Percentiles rank a stretch among this genome's conserved stretches.
Conservation (phyloP, 2,888 invertebrate genomes). For the Branchipolynoe longqiensis region DNA sequence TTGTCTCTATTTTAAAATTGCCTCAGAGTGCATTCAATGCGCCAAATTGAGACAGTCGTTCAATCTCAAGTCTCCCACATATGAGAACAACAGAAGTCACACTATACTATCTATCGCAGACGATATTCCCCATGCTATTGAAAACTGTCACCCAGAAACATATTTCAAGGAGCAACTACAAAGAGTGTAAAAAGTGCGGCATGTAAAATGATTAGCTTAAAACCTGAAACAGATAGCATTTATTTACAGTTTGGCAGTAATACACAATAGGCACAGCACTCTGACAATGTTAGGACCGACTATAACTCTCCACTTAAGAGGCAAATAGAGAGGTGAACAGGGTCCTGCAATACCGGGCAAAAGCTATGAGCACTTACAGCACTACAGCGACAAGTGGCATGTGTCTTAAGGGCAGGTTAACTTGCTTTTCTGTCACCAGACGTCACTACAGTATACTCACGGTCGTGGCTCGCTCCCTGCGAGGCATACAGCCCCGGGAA, state of each 20-base stretch:
- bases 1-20: no score
- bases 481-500: conserved; percentile 65
- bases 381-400: not conserved
- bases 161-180: not conserved
- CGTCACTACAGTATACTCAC: conserved; percentile 50
- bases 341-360: no score
- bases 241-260: no score
- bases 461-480: conserved; percentile 36
- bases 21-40: no score
- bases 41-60: no score
- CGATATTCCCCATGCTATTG: no score
- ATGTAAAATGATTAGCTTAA: not conserved
- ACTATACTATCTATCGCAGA: no score
- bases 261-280: not conserved
- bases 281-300: not conserved
- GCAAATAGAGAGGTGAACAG: no score
- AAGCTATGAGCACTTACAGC: no score
- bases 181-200: not conserved
- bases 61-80: no score
- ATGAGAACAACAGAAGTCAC: no score
- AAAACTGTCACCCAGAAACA: no score
- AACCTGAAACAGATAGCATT: conserved; percentile 21
- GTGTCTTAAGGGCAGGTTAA: conserved; percentile 12
- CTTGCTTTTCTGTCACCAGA: conserved; percentile 52
- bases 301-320: not conserved